Evolutionary conservation across 2,113 vertebrate species (phyloP), one percentile per base, ranked within the genome.

Genomic region (Cisticola juncidis): DNA sequence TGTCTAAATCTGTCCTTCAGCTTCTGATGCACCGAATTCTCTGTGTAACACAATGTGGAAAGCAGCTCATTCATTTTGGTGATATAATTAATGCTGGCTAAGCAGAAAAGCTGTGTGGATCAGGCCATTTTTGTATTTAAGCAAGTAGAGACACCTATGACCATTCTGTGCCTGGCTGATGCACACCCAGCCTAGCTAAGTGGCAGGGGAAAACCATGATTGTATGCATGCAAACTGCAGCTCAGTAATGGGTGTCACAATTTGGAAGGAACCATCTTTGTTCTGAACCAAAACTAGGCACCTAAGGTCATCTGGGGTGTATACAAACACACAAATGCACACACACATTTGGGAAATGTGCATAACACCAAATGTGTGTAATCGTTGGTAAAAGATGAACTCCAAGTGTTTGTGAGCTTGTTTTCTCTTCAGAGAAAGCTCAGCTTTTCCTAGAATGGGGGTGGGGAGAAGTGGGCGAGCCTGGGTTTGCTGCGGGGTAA

Each of bases 1-100:
- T 82, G 66, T 53, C 23, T 68, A 48, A 68, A 65, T 64, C 40
- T 71, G n/a, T 78, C 69, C 38, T 89, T 17, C 26, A 0, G 0
- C 36, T 68, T 81, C 60, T 8, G 22, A 40, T 25, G 60, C 11
- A 26, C 44, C 3, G 2, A 9, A 3, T 1, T 2, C 26, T 44
- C 44, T 0, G 0, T 11, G 29, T 33, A 72, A 61, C 1, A 0
- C 15, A 5, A 2, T 2, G 29, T 45, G 54, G 51, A 71, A 72
- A 60, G 22, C 5, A 22, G 20, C 44, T 89, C 2, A 4, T 35
- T 68, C 26, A 78, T 72, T 77, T 47, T 0, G 0, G 7, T 35
- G 7, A 24, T 42, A 14, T 6, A 12, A 5, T 58, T 81, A 81
- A 31, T 4, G 1, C 38, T 50, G 54, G 50, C 71, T 38, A 47